These are phyloP conservation scores for Theretra japonica DNA, from an alignment of 2,888 invertebrate genomes.

Conservation along the genomic window DNA sequence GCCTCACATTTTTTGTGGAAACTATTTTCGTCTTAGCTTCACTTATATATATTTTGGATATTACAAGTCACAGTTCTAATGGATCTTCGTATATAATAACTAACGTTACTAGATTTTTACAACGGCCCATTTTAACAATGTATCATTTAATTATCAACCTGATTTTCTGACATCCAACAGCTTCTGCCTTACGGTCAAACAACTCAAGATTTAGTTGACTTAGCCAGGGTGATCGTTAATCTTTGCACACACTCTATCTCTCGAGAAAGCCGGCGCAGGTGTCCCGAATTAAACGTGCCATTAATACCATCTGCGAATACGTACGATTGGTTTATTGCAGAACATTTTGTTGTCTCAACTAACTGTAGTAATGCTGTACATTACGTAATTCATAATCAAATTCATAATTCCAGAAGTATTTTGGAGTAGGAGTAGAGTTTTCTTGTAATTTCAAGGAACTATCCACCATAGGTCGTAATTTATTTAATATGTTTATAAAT, in stretches of 20 bases:
- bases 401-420: neutral
- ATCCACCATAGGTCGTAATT: too few relatives aligned
- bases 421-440: too few relatives aligned
- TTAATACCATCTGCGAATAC: constrained; percentile 9
- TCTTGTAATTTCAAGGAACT: too few relatives aligned
- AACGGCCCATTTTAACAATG: too few relatives aligned
- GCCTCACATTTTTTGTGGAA: too few relatives aligned
- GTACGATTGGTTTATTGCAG: constrained; percentile 15
- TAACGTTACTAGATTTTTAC: too few relatives aligned
- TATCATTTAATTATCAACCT: too few relatives aligned
- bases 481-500: too few relatives aligned
- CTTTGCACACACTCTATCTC: neutral
- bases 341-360: neutral
- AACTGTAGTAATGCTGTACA: neutral
- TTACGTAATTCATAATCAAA: neutral
- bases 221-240: neutral
- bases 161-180: neutral
- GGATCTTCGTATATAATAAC: too few relatives aligned
- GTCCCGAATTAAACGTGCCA: constrained; percentile 7
- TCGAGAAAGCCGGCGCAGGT: constrained; percentile 4
- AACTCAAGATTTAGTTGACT: neutral
- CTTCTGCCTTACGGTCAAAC: neutral
- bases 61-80: too few relatives aligned
- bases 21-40: too few relatives aligned
- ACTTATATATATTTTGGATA: too few relatives aligned